Evolutionary conservation across 2,797 vertebrate genomes (phyloP), one percentile per base, ranked within the genome.

Genomic region (Cuculus canorus): DNA sequence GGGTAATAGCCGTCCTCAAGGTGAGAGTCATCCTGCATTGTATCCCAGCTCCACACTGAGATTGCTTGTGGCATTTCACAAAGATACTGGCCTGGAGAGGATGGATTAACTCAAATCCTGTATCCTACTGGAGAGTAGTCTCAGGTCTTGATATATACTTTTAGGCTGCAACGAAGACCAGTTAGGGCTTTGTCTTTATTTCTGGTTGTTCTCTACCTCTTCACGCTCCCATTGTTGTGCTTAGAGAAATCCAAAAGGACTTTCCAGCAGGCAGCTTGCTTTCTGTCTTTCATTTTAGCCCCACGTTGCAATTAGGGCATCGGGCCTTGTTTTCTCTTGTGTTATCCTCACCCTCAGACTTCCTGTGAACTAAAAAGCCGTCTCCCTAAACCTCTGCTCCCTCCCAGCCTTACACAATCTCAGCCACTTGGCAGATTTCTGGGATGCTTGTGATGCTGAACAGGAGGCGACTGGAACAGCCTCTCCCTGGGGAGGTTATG

Each of bases 351-450:
- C 53, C 71, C 72, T 94, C 91, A 83, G 86, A 93, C 54, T 85
- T 94, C 92, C 79, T 80, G 86, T 28, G 50, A 93, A 91, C 78
- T 92, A 39, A 87, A 92, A 17, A 88, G 61, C 64, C 88, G 78
- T 93, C 86, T 47, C 61, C 68, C 53, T 75, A 86, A 95, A 94
- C 84, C 91, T 93, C 93, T 92, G 72, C 65, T 96, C 93, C 94
- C 84, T 96, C 94, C 92, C 92, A 95, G 84, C 88, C 91, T 97
- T 97, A 81, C 96, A 93, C 94, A 96, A 96, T 95, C 92, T 90
- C 91, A 91, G 88, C 94, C 93, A 95, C 94, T 96, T 97, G 96
- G 94, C 95, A 96, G 86, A 93, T 92, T 94, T 94, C 79, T 91
- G 91, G 94, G 92, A 95, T 95, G 91, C 92, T 59, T 94, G 79